These are phyloP conservation scores for Loxodonta africana DNA, from an alignment of 2,113 vertebrate genomes.

Conservation along the genomic window DNA sequence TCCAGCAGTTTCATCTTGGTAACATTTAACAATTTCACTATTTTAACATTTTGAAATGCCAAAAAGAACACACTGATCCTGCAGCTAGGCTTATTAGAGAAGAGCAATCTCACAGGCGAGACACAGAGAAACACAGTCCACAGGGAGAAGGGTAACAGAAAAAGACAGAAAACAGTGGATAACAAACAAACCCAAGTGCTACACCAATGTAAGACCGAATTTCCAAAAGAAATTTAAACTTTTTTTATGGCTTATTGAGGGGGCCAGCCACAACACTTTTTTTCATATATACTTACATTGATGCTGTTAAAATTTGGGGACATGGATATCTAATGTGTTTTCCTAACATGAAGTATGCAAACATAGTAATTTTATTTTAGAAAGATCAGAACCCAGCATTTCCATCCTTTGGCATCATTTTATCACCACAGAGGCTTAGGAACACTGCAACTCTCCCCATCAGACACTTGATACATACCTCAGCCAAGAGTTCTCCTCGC, in stretches of 20 bases:
- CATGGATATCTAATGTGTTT: slow-evolving; percentile 49
- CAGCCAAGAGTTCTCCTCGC: slow-evolving; percentile 83
- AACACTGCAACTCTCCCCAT: slow-evolving; percentile 76
- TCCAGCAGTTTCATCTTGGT: slow-evolving; percentile 80
- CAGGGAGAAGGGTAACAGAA: slow-evolving; percentile 88
- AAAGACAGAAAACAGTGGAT: slow-evolving; percentile 84
- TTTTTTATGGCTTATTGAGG: slow-evolving; percentile 50
- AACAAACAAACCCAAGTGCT: slow-evolving; percentile 64
- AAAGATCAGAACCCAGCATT: slow-evolving; percentile 76
- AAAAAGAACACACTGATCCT: slow-evolving; percentile 82
- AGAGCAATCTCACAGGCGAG: slow-evolving; percentile 84
- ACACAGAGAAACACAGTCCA: slow-evolving; percentile 85
- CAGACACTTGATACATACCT: slow-evolving; percentile 87
- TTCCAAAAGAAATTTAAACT: slow-evolving; percentile 65
- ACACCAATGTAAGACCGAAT: slow-evolving; percentile 70
- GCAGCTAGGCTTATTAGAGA: slow-evolving; percentile 76
- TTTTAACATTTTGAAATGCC: slow-evolving; percentile 84
- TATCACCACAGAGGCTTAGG: slow-evolving; percentile 74
- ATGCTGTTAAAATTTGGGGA: slow-evolving; percentile 49
- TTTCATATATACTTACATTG: neutral
- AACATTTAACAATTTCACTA: slow-evolving; percentile 85
- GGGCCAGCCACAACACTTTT: slow-evolving; percentile 25
- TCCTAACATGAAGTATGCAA: slow-evolving; percentile 55
- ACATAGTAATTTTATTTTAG: slow-evolving; percentile 77
- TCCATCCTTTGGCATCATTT: slow-evolving; percentile 80